Evolutionary conservation across 2,113 vertebrate species (phyloP).

Genomic region (Indicator indicator): DNA sequence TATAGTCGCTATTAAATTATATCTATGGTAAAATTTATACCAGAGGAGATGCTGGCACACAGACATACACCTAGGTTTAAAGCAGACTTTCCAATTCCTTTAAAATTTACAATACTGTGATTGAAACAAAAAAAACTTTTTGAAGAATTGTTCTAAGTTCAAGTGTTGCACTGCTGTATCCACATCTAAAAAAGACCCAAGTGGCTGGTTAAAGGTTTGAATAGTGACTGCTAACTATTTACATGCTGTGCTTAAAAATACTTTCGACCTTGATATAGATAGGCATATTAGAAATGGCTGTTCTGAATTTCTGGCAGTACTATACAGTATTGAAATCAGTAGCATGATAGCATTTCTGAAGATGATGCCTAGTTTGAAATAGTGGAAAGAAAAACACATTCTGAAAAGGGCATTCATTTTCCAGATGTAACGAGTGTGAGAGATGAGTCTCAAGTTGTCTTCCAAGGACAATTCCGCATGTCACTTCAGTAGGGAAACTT

Average conservation of each 20-base stretch:
- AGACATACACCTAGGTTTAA: not conserved
- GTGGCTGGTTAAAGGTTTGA: not conserved
- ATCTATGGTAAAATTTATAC: rapidly evolving
- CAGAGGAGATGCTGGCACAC: not conserved
- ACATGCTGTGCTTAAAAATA: not conserved
- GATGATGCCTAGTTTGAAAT: not conserved
- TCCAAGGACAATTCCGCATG: not conserved
- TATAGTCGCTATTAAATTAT: not conserved
- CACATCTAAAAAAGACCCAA: not conserved
- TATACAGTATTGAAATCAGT: not conserved
- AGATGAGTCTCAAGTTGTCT: not conserved
- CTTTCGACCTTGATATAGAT: not conserved
- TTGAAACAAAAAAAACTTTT: not conserved
- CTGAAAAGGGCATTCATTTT: not conserved
- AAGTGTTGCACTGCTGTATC: not conserved
- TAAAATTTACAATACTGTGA: not conserved
- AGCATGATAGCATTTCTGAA: not conserved
- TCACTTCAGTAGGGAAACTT: not conserved
- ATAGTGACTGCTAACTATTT: not conserved
- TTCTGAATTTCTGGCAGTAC: not conserved
- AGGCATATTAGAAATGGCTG: not conserved
- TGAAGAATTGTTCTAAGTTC: not conserved
- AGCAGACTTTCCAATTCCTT: not conserved
- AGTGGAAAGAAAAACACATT: not conserved
- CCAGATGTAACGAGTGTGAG: not conserved